These are phyloP conservation scores for Armadillidium nasatum DNA, from an alignment of 1,140 invertebrate genomes.

Conservation along the genomic window DNA sequence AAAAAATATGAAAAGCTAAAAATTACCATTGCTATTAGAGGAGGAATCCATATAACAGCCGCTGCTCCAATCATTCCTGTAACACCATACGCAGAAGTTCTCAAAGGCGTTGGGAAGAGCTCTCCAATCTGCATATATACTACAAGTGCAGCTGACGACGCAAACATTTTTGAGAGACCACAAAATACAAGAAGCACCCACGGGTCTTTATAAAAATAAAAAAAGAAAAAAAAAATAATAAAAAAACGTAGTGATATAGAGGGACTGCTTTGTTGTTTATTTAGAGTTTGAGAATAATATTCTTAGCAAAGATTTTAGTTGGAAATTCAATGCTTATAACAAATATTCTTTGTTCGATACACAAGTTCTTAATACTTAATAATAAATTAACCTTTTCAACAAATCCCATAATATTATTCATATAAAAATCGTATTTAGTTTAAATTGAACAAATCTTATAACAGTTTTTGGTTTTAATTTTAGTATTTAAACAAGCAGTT, in stretches of 20 bases:
- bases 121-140: conserved; percentile 53
- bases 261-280: no score
- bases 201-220: conserved; percentile 12
- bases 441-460: background rate
- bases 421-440: background rate
- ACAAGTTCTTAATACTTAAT: background rate
- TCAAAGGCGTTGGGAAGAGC: conserved; percentile 51
- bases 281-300: no score
- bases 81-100: conserved; percentile 50
- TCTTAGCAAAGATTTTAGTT: no score
- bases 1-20: background rate
- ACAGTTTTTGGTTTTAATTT: background rate
- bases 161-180: conserved; percentile 30
- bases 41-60: conserved; percentile 21
- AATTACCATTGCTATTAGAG: conserved; percentile 30
- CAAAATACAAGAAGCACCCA: conserved; percentile 29
- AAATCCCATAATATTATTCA: background rate
- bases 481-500: background rate
- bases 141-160: conserved; percentile 41
- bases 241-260: no score
- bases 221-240: no score
- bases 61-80: conserved; percentile 26
- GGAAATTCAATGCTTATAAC: no score
- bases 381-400: background rate
- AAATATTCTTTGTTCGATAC: no score